These are phyloP conservation scores for Nematostella vectensis DNA, from an alignment of 92 coral and sea anemone species.

Conservation along the genomic window DNA sequence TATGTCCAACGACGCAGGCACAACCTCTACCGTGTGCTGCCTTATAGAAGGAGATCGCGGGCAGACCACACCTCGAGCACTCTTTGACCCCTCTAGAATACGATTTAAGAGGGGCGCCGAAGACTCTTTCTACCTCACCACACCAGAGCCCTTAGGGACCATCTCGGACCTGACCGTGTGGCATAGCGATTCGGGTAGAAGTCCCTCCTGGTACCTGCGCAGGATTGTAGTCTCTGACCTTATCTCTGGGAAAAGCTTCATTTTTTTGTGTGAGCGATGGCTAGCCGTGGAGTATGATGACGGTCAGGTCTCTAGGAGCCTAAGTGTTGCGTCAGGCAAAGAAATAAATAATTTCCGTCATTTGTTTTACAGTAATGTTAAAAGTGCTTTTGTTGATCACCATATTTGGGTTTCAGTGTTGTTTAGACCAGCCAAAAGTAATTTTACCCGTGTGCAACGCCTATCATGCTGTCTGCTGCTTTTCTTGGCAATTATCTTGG, in stretches of 20 bases:
- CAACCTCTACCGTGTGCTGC: constrained; percentile 23
- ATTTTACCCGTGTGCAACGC: constrained; percentile 28
- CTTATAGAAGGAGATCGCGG: constrained; percentile 9
- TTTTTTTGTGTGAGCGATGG: constrained; percentile 27
- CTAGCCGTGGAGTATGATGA: constrained; percentile 25
- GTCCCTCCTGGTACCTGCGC: constrained; percentile 24
- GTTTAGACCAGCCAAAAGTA: constrained; percentile 21
- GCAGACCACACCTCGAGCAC: constrained; percentile 10
- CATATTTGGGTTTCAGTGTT: constrained; percentile 32
- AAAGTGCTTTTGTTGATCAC: constrained; percentile 4
- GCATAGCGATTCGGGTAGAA: constrained; percentile 25
- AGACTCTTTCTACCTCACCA: constrained; percentile 18
- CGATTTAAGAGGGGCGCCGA: constrained; percentile 29
- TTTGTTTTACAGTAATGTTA: constrained; percentile 7
- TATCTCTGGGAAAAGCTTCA: not conserved
- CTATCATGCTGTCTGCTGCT: constrained; percentile 18
- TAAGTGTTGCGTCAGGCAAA: constrained; percentile 1
- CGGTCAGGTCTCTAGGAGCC: constrained; percentile 21
- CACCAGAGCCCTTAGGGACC: constrained; percentile 13
- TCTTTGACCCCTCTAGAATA: constrained; percentile 14
- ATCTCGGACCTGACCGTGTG: constrained; percentile 18
- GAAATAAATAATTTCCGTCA: constrained; percentile 9
- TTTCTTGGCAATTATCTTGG: not conserved
- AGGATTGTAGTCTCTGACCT: constrained; percentile 19
- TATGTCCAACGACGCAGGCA: constrained; percentile 25